Evolutionary conservation across 1,140 invertebrate genomes (phyloP).

Genomic region (Littorina saxatilis): DNA sequence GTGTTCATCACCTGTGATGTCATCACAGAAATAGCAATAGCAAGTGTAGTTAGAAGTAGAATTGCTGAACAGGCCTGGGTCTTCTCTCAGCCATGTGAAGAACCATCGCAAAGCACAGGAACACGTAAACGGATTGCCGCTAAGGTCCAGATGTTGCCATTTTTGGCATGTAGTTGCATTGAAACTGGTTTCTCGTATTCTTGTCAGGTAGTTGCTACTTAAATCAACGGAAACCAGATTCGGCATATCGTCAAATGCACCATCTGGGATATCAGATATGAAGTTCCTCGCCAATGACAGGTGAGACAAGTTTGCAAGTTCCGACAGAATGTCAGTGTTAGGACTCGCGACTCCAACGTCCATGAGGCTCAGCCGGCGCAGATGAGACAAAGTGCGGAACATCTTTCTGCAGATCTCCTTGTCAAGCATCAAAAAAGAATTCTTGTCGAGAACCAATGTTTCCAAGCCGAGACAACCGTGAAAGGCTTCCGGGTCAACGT

Average conservation of each 20-base stretch:
- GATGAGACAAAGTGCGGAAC: not conserved
- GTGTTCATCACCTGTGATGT: constrained; percentile 8
- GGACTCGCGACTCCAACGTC: not conserved
- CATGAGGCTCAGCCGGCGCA: not conserved
- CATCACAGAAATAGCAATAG: not conserved
- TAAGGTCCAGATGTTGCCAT: not conserved
- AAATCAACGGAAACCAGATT: not conserved
- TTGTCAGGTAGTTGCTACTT: not conserved
- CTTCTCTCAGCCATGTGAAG: constrained; percentile 14
- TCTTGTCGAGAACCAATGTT: not conserved
- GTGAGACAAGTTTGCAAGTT: not conserved
- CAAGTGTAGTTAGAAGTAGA: constrained; percentile 24
- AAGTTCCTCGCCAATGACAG: not conserved
- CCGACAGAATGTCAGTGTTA: not conserved
- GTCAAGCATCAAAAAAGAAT: not conserved
- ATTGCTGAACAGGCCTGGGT: constrained; percentile 1
- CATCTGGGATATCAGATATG: not conserved
- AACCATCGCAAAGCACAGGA: constrained; percentile 37
- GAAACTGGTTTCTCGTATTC: not conserved
- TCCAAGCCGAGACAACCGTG: not conserved
- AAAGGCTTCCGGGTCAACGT: not conserved
- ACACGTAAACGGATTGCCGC: constrained; percentile 34
- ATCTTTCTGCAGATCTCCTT: not conserved
- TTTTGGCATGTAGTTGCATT: not conserved
- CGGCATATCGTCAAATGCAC: constrained; percentile 23